These are phyloP conservation scores for Pogonophryne albipinna DNA, from an alignment of 2,797 vertebrate genomes.

Conservation along the genomic window DNA sequence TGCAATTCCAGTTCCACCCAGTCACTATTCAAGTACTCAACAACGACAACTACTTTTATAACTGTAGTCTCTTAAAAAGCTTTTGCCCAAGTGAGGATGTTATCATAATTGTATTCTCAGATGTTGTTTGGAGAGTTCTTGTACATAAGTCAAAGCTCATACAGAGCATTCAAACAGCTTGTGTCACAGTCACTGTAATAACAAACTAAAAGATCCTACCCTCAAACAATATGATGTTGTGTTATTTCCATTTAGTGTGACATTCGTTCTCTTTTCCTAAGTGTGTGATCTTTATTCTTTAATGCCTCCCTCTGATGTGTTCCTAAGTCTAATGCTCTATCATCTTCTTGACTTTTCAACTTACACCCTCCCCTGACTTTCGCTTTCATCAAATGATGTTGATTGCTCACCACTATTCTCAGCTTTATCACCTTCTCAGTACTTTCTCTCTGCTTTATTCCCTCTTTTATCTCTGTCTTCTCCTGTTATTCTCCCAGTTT, in stretches of 20 bases:
- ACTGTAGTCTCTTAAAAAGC: not conserved
- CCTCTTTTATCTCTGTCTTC: conserved; percentile 35
- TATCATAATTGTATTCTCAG: not conserved
- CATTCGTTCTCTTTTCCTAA: conserved; percentile 1
- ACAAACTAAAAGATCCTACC: not conserved
- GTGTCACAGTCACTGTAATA: conserved; percentile 7
- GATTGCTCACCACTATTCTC: conserved; percentile 15
- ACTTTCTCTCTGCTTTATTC: conserved; percentile 36
- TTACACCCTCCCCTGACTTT: conserved; percentile 9
- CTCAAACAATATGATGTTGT: not conserved
- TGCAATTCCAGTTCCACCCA: too few species aligned
- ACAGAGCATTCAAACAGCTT: not conserved
- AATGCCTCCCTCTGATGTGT: conserved; percentile 23
- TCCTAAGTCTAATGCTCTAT: conserved; percentile 17
- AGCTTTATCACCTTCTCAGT: conserved; percentile 35
- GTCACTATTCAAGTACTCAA: too few species aligned
- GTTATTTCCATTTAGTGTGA: conserved; percentile 13
- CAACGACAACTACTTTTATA: not conserved
- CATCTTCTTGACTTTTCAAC: conserved; percentile 8
- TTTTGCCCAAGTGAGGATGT: conserved; percentile 3
- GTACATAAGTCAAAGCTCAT: not conserved
- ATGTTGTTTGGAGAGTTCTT: conserved; percentile 1
- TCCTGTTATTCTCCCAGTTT: conserved; percentile 44
- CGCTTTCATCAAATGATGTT: conserved; percentile 33
- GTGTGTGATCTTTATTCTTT: conserved; percentile 22